Base-by-base conservation (phyloP, 92 coral and sea anemone species). In the Micromussa lordhowensis region DNA sequence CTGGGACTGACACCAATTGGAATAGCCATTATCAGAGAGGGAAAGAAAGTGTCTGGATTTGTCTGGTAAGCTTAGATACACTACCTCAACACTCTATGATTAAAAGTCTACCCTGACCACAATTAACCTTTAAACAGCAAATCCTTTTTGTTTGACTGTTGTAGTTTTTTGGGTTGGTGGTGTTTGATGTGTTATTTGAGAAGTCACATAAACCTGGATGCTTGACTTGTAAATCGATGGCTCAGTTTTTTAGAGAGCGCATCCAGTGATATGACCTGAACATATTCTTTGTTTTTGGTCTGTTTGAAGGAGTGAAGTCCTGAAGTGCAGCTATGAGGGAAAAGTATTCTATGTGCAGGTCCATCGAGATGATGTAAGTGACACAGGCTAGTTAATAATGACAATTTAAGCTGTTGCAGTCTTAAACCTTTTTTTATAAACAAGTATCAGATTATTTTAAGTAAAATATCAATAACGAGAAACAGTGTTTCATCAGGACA, bases 31-130 rank as follows among this genome's bases (percentile, higher is more conserved):
- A 97, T 97, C 79, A 92, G 98, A 63, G 98, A 97, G 83, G 99
- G 98, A 28, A 97, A 97, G 92, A 97, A 95, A 88, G 99, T 97
- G 68, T 97, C 99, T 48, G 99, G 99, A 35, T 97, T 97, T 92
- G 88, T 86, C 18, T 97, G 99, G 99, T 97, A 66, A 75, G 86
- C 84, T 29, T 78, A 75, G 68, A 16, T 79, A 16, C 63, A 28
- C 63, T 57, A 19, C n/a, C 9, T 26, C 17, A 22, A 8, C 68
- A 63, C 5, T 63, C 68, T 18, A 7, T 22, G 0, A 13, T 54
- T 54, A 4, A 55, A 55, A 55, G 5, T 55, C 0, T 5, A 22
- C 5, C 29, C 30, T 24, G 2, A 63, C 29, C 6, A 5, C 8
- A 66, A 66, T 16, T 13, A 66, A 3, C 4, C 32, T 11, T 66